A percentile compares a stretch with the other conserved stretches of the same genome.
Evolutionary conservation across 2,113 vertebrate species (phyloP).

Genomic region (Jacana jacana): DNA sequence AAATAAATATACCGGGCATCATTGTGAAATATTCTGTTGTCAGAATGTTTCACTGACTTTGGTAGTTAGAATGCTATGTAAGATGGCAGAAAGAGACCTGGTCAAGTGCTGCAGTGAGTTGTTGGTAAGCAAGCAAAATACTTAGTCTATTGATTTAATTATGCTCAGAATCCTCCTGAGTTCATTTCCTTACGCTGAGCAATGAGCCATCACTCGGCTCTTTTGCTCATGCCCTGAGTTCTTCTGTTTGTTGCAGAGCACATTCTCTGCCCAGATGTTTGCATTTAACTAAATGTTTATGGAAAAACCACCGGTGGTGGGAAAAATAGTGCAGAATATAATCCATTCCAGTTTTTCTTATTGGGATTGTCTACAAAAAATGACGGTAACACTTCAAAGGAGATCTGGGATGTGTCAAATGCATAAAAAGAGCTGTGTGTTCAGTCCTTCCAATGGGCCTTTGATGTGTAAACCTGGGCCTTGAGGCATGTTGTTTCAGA

Average conservation of each 20-base stretch:
- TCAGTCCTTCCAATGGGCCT: background rate
- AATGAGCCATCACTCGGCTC: background rate
- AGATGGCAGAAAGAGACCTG: background rate
- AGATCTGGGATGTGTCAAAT: background rate
- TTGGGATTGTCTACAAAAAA: background rate
- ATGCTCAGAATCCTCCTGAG: background rate
- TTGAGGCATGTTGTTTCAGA: background rate
- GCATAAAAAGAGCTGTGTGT: background rate
- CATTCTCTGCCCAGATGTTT: conserved; percentile 11
- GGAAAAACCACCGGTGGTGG: background rate
- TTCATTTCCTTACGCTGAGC: conserved; percentile 15
- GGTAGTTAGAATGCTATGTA: background rate
- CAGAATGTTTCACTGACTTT: background rate
- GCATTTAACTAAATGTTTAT: background rate
- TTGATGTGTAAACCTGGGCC: background rate
- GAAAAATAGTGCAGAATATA: background rate
- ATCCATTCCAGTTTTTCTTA: background rate
- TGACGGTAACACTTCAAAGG: background rate
- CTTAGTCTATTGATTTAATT: background rate
- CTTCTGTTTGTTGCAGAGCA: background rate
- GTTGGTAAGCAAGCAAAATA: background rate
- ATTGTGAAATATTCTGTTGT: background rate
- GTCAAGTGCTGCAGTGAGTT: background rate
- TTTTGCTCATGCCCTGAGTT: background rate
- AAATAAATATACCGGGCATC: background rate